Conservation (phyloP, 2,797 vertebrate genomes). For the Pipistrellus pygmaeus region DNA sequence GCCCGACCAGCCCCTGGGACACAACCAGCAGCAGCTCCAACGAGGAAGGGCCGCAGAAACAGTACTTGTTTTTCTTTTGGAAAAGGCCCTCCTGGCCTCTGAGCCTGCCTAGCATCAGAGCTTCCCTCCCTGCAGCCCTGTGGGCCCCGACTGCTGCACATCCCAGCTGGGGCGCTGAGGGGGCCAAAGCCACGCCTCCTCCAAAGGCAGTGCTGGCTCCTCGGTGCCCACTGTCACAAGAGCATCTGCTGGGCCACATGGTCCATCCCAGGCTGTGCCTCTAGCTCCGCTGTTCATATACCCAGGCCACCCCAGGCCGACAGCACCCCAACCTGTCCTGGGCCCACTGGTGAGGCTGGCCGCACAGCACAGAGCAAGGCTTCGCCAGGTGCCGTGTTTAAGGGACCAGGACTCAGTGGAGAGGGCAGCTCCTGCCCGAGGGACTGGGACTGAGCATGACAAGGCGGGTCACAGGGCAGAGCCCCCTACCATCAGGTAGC, state of each 20-base stretch:
- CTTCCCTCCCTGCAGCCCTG: not conserved
- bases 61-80: too few species aligned
- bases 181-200: not conserved
- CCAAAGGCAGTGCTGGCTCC: not conserved
- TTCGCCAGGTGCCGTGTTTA: too few species aligned
- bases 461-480: not conserved
- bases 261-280: not conserved
- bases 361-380: not conserved
- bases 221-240: too few species aligned
- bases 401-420: too few species aligned
- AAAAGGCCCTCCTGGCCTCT: fast-evolving
- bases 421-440: not conserved
- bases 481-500: slow-evolving; percentile 68
- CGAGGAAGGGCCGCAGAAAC: fast-evolving
- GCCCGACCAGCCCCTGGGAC: fast-evolving
- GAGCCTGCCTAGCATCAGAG: not conserved
- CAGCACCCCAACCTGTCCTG: not conserved
- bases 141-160: too few species aligned
- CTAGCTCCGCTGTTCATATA: not conserved
- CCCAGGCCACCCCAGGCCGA: not conserved
- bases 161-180: not conserved
- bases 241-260: fast-evolving
- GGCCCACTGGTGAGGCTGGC: not conserved
- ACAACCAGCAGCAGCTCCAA: fast-evolving
- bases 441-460: not conserved